Evolutionary conservation across 2,113 vertebrate species (phyloP).

Genomic region (mouse (Mus musculus)): DNA sequence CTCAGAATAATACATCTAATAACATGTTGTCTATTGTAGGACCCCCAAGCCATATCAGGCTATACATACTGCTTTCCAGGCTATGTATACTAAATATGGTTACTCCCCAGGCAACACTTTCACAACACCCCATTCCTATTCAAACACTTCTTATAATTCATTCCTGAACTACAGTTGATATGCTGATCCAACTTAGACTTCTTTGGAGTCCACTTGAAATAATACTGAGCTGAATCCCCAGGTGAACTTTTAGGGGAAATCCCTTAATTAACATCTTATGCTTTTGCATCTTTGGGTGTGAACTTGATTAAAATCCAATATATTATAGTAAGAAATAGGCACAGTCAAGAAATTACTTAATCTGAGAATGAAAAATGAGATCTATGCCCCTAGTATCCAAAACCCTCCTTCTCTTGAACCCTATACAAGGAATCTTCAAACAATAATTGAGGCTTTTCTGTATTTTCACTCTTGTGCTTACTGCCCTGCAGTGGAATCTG

Average conservation of each 20-base stretch:
- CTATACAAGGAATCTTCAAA: neutral
- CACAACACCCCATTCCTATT: neutral
- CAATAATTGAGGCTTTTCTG: neutral
- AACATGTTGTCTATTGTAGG: neutral
- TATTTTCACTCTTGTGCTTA: neutral
- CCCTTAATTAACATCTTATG: neutral
- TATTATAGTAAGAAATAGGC: neutral
- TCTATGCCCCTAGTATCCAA: neutral
- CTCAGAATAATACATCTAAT: neutral
- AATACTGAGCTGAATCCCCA: too few species aligned
- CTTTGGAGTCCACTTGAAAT: neutral
- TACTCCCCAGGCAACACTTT: neutral
- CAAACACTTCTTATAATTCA: neutral
- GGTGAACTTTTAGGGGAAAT: neutral
- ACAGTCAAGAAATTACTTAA: neutral
- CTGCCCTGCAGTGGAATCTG: neutral
- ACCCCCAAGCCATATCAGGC: neutral
- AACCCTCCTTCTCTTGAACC: neutral
- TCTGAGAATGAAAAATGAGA: neutral
- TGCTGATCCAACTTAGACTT: neutral
- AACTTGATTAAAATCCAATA: neutral
- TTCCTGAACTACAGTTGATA: neutral
- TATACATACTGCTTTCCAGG: neutral
- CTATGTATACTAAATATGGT: neutral
- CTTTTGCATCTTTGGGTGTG: neutral